Conservation (phyloP, 2,113 vertebrate species). For the Caloenas nicobarica region DNA sequence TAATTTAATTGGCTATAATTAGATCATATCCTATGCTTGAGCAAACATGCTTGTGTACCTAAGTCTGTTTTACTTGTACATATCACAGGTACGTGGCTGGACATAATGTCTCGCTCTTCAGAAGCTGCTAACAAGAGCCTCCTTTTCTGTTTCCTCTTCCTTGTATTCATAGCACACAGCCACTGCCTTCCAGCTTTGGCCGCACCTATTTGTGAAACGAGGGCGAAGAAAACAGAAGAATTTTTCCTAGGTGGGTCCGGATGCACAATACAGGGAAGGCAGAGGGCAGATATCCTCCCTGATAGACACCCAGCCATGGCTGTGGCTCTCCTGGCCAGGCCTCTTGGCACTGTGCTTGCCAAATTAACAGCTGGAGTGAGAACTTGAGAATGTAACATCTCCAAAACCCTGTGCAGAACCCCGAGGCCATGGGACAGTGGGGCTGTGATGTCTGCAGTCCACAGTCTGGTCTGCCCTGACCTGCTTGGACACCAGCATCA, state of each 20-base stretch:
- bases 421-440: neutral
- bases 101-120: neutral
- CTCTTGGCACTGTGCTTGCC: neutral
- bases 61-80: neutral
- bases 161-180: neutral
- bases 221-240: neutral
- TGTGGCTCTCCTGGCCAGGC: neutral
- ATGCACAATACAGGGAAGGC: neutral
- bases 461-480: neutral
- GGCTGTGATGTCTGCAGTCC: neutral
- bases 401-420: neutral
- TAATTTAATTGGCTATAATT: slow-evolving; percentile 35
- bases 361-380: slow-evolving; percentile 14
- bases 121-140: neutral
- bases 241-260: neutral
- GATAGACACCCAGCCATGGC: neutral
- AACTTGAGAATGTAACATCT: neutral
- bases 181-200: neutral
- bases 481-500: neutral
- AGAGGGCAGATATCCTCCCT: neutral
- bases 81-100: neutral
- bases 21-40: neutral
- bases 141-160: neutral
- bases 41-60: neutral
- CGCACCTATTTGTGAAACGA: neutral